phyloP scores from a whole-genome alignment of 2,888 invertebrate genomes.

The Deilephila elpenor region DNA sequence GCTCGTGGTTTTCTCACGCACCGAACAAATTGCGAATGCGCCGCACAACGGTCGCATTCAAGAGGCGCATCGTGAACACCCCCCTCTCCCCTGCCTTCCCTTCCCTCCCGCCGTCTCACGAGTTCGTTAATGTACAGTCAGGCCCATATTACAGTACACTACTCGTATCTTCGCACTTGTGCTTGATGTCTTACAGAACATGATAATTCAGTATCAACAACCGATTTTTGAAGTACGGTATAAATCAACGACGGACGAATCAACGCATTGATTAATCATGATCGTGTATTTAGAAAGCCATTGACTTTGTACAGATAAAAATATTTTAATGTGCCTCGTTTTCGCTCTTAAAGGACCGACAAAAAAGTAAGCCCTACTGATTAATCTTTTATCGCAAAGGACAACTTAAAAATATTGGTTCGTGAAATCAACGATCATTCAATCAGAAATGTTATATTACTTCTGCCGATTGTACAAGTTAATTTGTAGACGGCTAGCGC shows the following conservation, averaged over 20 bases:
- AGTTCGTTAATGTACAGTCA: conserved; percentile 43
- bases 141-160: conserved; percentile 21
- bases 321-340: background rate
- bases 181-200: conserved; percentile 4
- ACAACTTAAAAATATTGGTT: background rate
- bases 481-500: conserved; percentile 19
- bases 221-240: background rate
- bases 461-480: conserved; percentile 18
- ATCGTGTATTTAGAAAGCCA: background rate
- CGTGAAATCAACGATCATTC: background rate
- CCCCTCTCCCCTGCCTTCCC: background rate
- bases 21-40: conserved; percentile 36
- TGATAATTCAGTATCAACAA: background rate
- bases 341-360: background rate
- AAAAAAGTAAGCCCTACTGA: background rate
- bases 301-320: conserved; percentile 2
- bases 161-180: background rate
- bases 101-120: conserved; percentile 43
- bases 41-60: conserved; percentile 39
- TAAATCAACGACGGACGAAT: background rate
- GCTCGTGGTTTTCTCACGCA: conserved; percentile 39
- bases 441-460: background rate
- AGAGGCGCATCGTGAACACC: conserved; percentile 38
- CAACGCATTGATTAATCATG: conserved; percentile 2
- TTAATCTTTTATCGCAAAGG: background rate